Evolutionary conservation across 2,888 invertebrate species (phyloP).

Genomic region (Erpobdella octoculata): DNA sequence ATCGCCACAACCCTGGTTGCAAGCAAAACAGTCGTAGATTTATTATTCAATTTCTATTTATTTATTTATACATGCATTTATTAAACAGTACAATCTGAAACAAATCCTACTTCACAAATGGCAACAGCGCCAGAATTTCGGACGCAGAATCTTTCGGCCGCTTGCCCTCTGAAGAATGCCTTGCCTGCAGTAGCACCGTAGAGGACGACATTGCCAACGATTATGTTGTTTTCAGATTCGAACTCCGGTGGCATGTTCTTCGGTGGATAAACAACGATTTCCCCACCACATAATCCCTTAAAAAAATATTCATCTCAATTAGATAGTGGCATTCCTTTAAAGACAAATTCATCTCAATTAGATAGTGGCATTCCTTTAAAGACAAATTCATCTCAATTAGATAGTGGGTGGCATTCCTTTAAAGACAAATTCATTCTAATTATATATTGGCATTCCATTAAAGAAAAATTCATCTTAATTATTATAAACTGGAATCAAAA

Average conservation of each 20-base stretch:
- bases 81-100: background rate
- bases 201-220: constrained; percentile 93
- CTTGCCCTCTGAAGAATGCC: constrained; percentile 72
- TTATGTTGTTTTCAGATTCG: constrained; percentile 85
- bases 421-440: background rate
- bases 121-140: constrained; percentile 91
- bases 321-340: too few relatives aligned
- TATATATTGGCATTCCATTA: background rate
- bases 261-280: constrained; percentile 83
- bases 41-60: too few relatives aligned
- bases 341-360: background rate
- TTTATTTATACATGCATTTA: too few relatives aligned
- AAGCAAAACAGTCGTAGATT: background rate
- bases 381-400: background rate
- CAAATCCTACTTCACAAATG: constrained; percentile 69
- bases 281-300: constrained; percentile 84
- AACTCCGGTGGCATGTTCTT: constrained; percentile 66
- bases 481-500: too few relatives aligned
- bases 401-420: too few relatives aligned
- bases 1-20: constrained; percentile 77
- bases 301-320: background rate
- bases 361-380: background rate
- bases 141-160: constrained; percentile 95
- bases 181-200: constrained; percentile 92
- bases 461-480: background rate